Evolutionary conservation across 2,888 invertebrate genomes (phyloP).

Genomic region (Pachycephus smyrnensis): DNA sequence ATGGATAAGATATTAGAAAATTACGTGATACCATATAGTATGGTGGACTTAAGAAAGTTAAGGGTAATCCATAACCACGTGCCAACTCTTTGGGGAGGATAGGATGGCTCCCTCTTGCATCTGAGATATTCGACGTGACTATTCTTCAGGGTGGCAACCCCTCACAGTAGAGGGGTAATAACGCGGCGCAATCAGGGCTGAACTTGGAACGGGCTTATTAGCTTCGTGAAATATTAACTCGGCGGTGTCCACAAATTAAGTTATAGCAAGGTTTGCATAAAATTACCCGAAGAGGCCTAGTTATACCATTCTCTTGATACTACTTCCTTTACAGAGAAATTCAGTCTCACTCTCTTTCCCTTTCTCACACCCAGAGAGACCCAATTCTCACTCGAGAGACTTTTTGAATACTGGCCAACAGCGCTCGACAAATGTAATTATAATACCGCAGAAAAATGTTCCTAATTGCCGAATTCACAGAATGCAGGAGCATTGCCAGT

Average conservation of each 20-base stretch:
- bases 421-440: slow-evolving; percentile 42
- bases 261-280: slow-evolving; percentile 22
- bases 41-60: too few relatives aligned
- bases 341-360: background rate
- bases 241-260: slow-evolving; percentile 25
- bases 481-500: background rate
- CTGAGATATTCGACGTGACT: background rate
- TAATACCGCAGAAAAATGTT: slow-evolving; percentile 40
- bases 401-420: slow-evolving; percentile 49
- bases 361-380: slow-evolving; percentile 9
- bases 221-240: slow-evolving; percentile 25
- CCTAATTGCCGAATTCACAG: slow-evolving; percentile 43
- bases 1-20: background rate
- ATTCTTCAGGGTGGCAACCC: background rate
- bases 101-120: background rate
- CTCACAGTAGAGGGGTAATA: background rate
- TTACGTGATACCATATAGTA: background rate
- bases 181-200: slow-evolving; percentile 7
- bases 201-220: slow-evolving; percentile 21
- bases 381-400: slow-evolving; percentile 30
- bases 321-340: background rate
- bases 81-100: background rate
- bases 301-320: background rate
- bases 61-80: background rate
- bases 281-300: slow-evolving; percentile 22